Conservation (phyloP, 64 coral and sea anemone genomes). For the Dendrophyllia cribrosa region DNA sequence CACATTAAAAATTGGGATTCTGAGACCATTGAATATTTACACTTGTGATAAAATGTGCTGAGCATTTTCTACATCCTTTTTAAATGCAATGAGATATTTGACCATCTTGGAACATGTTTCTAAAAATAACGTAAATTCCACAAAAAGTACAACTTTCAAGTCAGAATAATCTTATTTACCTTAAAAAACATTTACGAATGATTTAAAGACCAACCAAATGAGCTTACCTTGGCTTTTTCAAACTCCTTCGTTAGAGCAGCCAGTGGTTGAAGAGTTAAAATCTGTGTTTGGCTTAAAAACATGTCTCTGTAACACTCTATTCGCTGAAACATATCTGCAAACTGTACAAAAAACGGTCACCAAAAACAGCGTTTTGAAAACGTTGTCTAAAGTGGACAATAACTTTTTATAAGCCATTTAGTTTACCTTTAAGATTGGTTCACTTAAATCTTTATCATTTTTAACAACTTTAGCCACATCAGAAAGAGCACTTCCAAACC, state of each 20-base stretch:
- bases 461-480: slow-evolving; percentile 84
- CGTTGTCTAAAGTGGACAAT: neutral
- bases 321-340: slow-evolving; percentile 97
- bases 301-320: slow-evolving; percentile 98
- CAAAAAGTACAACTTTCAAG: too few relatives aligned
- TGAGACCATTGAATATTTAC: too few relatives aligned
- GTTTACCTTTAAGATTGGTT: slow-evolving; percentile 92
- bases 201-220: neutral
- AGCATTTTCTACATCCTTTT: too few relatives aligned
- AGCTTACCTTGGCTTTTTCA: slow-evolving; percentile 91
- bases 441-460: slow-evolving; percentile 91
- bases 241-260: slow-evolving; percentile 78
- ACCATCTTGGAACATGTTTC: too few relatives aligned
- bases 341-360: slow-evolving; percentile 42
- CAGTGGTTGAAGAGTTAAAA: slow-evolving; percentile 84
- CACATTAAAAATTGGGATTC: too few relatives aligned
- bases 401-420: neutral
- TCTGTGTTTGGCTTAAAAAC: slow-evolving; percentile 93
- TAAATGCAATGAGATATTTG: too few relatives aligned
- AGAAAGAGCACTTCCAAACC: slow-evolving; percentile 70
- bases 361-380: too few relatives aligned
- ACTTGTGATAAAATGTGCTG: too few relatives aligned
- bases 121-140: too few relatives aligned
- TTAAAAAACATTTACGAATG: neutral
- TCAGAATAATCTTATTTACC: too few relatives aligned